A percentile compares a stretch with the other conserved stretches of the same genome.
These are phyloP conservation scores for Aldrovandia affinis DNA, from an alignment of 2,797 vertebrate genomes.

Conservation along the genomic window DNA sequence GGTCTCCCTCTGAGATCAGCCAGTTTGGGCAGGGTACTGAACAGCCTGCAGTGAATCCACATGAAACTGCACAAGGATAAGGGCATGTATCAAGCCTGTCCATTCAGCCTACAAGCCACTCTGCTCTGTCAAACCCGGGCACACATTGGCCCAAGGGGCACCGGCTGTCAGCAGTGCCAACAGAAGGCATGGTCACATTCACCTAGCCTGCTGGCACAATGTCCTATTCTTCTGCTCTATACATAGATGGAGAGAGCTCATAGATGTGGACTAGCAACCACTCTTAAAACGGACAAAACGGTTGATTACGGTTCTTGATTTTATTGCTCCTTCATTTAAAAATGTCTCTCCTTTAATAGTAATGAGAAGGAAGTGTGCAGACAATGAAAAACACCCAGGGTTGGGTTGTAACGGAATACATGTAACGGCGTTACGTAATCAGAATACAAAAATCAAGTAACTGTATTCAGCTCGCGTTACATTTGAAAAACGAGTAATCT, in stretches of 20 bases:
- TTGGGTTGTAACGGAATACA: no score
- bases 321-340: neutral
- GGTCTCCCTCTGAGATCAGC: neutral
- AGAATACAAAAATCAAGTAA: no score
- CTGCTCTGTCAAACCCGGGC: constrained; percentile 21
- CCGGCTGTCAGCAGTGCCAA: constrained; percentile 26
- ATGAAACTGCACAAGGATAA: constrained; percentile 19
- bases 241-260: neutral
- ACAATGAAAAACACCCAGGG: no score
- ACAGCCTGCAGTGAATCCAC: neutral
- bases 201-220: constrained; percentile 10
- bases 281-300: neutral
- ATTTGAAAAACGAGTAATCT: no score
- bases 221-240: neutral
- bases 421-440: no score
- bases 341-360: neutral
- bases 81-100: constrained; percentile 28
- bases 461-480: no score
- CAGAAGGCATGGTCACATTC: constrained; percentile 30
- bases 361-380: no score
- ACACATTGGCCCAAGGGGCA: constrained; percentile 24
- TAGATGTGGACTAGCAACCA: neutral
- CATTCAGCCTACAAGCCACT: constrained; percentile 10
- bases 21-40: constrained; percentile 5
- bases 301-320: neutral